Evolutionary conservation across 2,113 vertebrate genomes (phyloP).

Genomic region (Nesoenas mayeri): DNA sequence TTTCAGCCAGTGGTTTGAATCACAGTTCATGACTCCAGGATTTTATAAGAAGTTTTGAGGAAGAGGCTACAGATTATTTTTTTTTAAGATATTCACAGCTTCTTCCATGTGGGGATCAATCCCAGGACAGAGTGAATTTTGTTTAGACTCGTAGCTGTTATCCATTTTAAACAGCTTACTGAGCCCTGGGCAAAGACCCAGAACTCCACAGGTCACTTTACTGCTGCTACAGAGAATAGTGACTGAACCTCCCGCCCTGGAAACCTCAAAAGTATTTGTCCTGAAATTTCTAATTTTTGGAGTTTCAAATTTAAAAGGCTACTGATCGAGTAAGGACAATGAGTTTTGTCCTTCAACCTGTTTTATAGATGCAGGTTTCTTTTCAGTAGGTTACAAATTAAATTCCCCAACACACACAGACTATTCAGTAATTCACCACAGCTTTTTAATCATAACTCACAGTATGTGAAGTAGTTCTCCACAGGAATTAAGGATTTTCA

Average conservation of each 20-base stretch:
- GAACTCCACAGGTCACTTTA: neutral
- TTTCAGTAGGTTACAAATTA: slow-evolving; percentile 46
- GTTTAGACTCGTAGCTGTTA: neutral
- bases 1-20: neutral
- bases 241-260: neutral
- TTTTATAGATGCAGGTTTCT: neutral
- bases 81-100: neutral
- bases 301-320: neutral
- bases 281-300: neutral
- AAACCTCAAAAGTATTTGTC: neutral
- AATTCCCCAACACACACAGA: slow-evolving; percentile 13
- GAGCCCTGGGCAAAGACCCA: neutral
- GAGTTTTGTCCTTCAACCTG: slow-evolving; percentile 6
- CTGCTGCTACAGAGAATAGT: neutral
- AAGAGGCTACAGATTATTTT: neutral
- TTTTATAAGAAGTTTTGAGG: neutral
- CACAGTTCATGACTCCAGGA: neutral
- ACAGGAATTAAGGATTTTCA: slow-evolving; percentile 15
- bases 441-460: slow-evolving; percentile 66
- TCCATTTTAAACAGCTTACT: neutral
- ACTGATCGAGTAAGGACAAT: neutral
- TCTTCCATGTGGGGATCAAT: neutral
- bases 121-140: neutral
- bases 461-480: slow-evolving; percentile 48
- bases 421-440: slow-evolving; percentile 11